Evolutionary conservation across 2,888 invertebrate species (phyloP).

Genomic region (Sesia apiformis): DNA sequence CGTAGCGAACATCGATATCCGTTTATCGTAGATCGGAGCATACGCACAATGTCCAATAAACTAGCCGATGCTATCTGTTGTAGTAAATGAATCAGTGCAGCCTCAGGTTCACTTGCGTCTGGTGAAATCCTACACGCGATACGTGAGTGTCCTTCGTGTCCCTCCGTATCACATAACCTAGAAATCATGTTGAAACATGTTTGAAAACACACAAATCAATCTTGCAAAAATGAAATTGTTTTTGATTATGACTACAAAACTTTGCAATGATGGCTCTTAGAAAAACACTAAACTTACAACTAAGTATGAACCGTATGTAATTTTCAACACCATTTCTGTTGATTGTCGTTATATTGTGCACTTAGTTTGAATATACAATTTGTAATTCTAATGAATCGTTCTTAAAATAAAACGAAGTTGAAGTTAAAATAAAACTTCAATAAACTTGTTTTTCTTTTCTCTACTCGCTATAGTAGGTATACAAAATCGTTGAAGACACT

Average conservation of each 20-base stretch:
- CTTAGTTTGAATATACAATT: no score
- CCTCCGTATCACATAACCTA: not conserved
- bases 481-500: not conserved
- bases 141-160: constrained; percentile 2
- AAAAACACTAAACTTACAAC: no score
- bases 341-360: no score
- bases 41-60: constrained; percentile 70
- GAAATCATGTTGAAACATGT: not conserved
- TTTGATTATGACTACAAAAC: no score
- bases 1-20: constrained; percentile 47
- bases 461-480: not conserved
- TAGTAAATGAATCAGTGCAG: constrained; percentile 64
- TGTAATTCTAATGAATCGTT: no score
- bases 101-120: constrained; percentile 12
- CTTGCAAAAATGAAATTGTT: not conserved
- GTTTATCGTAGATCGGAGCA: constrained; percentile 51
- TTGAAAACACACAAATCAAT: not conserved
- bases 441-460: no score
- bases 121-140: constrained; percentile 21
- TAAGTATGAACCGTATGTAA: no score
- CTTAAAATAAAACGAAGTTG: no score
- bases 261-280: no score
- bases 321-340: no score
- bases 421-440: no score
- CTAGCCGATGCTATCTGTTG: constrained; percentile 58